phyloP scores from a whole-genome alignment of 2,797 vertebrate genomes.

The Propithecus deckenii region DNA sequence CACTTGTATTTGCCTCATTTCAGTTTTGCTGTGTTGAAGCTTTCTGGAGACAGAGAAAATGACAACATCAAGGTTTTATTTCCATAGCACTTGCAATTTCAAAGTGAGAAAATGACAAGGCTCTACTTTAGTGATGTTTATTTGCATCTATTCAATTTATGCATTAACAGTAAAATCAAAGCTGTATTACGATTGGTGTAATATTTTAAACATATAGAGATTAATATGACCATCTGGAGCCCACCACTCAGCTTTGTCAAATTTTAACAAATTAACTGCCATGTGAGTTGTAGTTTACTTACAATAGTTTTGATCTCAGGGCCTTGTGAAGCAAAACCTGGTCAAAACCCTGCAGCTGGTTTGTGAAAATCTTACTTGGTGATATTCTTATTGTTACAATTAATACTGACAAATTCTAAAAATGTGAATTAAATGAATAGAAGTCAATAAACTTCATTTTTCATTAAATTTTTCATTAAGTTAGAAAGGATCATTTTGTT shows the following conservation, averaged over 20 bases:
- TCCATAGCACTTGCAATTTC: slow-evolving; percentile 54
- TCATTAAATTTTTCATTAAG: too few relatives aligned
- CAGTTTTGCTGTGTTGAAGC: slow-evolving; percentile 54
- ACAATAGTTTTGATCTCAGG: too few relatives aligned
- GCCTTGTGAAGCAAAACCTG: too few relatives aligned
- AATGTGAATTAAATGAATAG: too few relatives aligned
- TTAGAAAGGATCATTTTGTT: too few relatives aligned
- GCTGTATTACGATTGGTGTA: background rate
- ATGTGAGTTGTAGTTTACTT: too few relatives aligned
- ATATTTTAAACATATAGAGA: background rate
- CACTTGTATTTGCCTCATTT: slow-evolving; percentile 10
- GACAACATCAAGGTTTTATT: slow-evolving; percentile 75
- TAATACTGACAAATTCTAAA: too few relatives aligned
- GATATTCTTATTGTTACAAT: too few relatives aligned
- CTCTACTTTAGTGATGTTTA: slow-evolving; percentile 53
- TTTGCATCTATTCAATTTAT: slow-evolving; percentile 54
- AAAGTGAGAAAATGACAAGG: slow-evolving; percentile 26
- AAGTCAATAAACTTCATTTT: too few relatives aligned
- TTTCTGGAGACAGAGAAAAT: slow-evolving; percentile 65
- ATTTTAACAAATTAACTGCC: background rate
- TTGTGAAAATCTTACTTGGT: too few relatives aligned
- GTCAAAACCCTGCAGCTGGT: too few relatives aligned
- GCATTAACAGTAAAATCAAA: background rate
- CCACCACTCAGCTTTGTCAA: background rate
- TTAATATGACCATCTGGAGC: background rate